Evolutionary conservation across 2,797 vertebrate species (phyloP), one percentile per base, ranked within the genome.

Genomic region (Cirrhinus mrigala): DNA sequence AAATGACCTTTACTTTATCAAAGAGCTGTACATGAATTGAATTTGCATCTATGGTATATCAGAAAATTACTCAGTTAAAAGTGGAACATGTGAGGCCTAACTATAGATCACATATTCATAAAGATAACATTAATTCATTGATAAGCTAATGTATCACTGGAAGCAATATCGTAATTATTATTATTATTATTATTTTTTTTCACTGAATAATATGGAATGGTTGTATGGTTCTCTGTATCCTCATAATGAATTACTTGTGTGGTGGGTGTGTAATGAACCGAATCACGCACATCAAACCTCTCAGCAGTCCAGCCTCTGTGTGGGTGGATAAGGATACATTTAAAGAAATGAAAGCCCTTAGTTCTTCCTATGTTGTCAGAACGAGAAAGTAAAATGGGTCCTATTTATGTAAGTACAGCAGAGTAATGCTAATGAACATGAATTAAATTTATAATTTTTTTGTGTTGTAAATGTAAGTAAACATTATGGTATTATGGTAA

Each of bases 1-100:
- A 60, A 24, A 48, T 87, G 68, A 75, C 79, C 82, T 88, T 79
- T 85, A 80, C 3, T 22, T 24, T 48, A 58, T 37, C 12, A 78
- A 69, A 27, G 22, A 12, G 24, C 7, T 22, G 12, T 52, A 12
- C 20, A 33, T 52, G 27, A 37, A 33, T 52, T 69, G 3, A n/a
- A 33, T 80, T 69, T 40, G 29, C 29, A 46, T 79, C 16, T 52
- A 54, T 15, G n/a, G 6, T 24, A 71, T 14, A 71, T 46, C 58
- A 46, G 60, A 79, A 60, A 24, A 46, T 50, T 27, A 62, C 3
- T 11, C n/a, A 7, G 10, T 62, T 14, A 24, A 40, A 78, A 64
- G 40, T 79, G 9, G 16, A 79, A 48, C 10, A 64, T 12, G 50
- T 56, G 69, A 73, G 44, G 24, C 70, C 14, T 73, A 44, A 73